These are phyloP conservation scores for Lymantria monacha DNA, from an alignment of 2,888 invertebrate species.

Conservation along the genomic window DNA sequence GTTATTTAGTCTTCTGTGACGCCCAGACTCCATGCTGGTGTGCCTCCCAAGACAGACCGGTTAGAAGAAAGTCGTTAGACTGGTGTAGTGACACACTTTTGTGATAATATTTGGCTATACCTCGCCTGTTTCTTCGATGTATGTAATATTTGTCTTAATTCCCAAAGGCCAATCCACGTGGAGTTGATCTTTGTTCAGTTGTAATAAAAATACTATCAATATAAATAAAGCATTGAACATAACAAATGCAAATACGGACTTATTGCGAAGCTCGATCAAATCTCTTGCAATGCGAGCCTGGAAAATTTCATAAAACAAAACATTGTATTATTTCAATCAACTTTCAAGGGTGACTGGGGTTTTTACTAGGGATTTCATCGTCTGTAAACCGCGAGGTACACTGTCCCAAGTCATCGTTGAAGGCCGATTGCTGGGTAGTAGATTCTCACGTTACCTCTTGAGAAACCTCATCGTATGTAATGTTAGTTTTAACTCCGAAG, in stretches of 20 bases:
- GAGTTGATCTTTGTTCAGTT: conserved; percentile 99
- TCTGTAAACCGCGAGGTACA: conserved; percentile 4
- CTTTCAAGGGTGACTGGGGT: conserved; percentile 82
- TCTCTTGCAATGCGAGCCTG: conserved; percentile 95
- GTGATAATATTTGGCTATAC: conserved; percentile 83
- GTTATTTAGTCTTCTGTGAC: conserved; percentile 67
- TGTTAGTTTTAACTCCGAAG: conserved; percentile 95
- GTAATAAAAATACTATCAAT: conserved; percentile 98
- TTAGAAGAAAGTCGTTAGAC: conserved; percentile 81
- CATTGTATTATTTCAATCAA: conserved; percentile 59
- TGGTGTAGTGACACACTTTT: conserved; percentile 74
- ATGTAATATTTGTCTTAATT: conserved; percentile 96
- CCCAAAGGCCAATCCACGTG: conserved; percentile 98
- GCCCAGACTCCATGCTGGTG: conserved; percentile 75
- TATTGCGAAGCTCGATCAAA: conserved; percentile 97
- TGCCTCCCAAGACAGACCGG: conserved; percentile 78
- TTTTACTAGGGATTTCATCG: conserved; percentile 35
- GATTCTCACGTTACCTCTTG: conserved; percentile 92
- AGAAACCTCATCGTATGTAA: conserved; percentile 93
- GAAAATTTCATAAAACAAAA: conserved; percentile 78
- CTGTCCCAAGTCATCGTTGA: conserved; percentile 75
- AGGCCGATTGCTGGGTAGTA: conserved; percentile 63
- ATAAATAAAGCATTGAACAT: conserved; percentile 99
- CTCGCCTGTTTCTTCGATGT: conserved; percentile 96
- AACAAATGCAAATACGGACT: conserved; percentile 98